phyloP scores from a whole-genome alignment of 1,140 invertebrate genomes.

The Drosophila nannoptera region DNA sequence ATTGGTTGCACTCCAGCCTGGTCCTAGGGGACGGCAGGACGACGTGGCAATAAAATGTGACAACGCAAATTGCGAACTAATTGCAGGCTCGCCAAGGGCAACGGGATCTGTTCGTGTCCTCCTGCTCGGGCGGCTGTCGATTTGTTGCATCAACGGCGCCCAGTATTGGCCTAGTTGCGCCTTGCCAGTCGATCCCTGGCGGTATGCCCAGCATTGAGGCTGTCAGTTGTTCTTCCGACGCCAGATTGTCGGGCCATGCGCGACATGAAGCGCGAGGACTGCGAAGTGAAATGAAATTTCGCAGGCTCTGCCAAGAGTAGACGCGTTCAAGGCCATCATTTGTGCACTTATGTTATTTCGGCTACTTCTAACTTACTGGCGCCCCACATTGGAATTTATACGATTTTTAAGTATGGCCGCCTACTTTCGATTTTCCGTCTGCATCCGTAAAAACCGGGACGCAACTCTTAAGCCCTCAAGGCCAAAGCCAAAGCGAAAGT shows the following conservation, averaged over 20 bases:
- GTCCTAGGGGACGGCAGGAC: no score
- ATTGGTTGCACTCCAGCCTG: slow-evolving; percentile 10
- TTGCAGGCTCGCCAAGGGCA: slow-evolving; percentile 30
- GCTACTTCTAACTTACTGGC: slow-evolving; percentile 64
- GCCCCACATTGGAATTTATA: slow-evolving; percentile 57
- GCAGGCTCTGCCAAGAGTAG: slow-evolving; percentile 39
- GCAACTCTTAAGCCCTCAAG: slow-evolving; percentile 9
- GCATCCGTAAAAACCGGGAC: slow-evolving; percentile 9
- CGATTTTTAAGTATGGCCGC: slow-evolving; percentile 53
- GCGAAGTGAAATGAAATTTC: slow-evolving; percentile 24
- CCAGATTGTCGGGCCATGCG: slow-evolving; percentile 13
- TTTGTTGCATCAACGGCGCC: slow-evolving; percentile 51
- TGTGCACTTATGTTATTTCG: slow-evolving; percentile 41
- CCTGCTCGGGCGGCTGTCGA: slow-evolving; percentile 20
- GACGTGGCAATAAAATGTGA: slow-evolving; percentile 7
- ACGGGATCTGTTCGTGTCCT: neutral
- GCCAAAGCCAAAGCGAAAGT: slow-evolving; percentile 42
- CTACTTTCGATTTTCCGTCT: slow-evolving; percentile 10
- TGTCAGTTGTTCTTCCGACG: slow-evolving; percentile 20
- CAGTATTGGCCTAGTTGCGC: slow-evolving; percentile 42
- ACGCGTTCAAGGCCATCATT: slow-evolving; percentile 61
- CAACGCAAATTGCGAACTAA: slow-evolving; percentile 45
- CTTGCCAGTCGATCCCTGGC: slow-evolving; percentile 35
- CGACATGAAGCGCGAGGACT: slow-evolving; percentile 20
- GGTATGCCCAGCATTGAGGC: slow-evolving; percentile 36